phyloP scores from a whole-genome alignment of 2,888 invertebrate genomes.

The Epistrophe eligans region DNA sequence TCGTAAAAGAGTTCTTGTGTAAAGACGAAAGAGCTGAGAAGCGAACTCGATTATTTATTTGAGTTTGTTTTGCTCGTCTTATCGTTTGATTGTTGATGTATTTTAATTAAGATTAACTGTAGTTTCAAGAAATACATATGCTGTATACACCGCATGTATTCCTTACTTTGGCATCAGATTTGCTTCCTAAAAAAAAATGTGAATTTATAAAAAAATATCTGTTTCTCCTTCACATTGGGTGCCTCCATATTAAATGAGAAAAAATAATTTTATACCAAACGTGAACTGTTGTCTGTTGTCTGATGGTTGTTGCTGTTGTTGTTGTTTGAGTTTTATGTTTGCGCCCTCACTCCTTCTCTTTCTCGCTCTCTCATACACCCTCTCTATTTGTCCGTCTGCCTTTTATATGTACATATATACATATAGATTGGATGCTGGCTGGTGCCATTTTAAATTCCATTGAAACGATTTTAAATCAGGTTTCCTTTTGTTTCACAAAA shows the following conservation, averaged over 20 bases:
- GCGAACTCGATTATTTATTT: conserved; percentile 56
- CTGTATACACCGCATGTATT: neutral
- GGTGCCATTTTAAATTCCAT: conserved; percentile 78
- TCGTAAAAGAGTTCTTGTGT: conserved; percentile 6
- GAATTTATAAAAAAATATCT: conserved; percentile 36
- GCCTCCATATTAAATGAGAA: conserved; percentile 40
- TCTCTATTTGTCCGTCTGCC: conserved; percentile 40
- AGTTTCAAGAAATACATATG: conserved; percentile 60
- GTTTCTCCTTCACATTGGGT: conserved; percentile 19
- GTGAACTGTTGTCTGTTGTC: conserved; percentile 33
- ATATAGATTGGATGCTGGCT: conserved; percentile 59
- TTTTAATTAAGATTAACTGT: conserved; percentile 73
- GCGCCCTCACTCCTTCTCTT: conserved; percentile 31
- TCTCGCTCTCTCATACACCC: conserved; percentile 29
- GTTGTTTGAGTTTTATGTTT: conserved; percentile 26
- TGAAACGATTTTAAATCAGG: conserved; percentile 77
- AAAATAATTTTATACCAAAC: conserved; percentile 4
- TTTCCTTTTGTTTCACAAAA: conserved; percentile 75
- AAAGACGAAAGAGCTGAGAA: conserved; percentile 63
- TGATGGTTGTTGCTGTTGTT: neutral
- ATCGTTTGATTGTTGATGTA: conserved; percentile 41
- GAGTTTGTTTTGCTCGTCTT: conserved; percentile 26
- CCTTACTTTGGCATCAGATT: conserved; percentile 37
- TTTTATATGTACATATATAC: neutral
- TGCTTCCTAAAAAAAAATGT: conserved; percentile 33